Conservation (phyloP, 2,113 vertebrate genomes). For the Macquaria australasica region DNA sequence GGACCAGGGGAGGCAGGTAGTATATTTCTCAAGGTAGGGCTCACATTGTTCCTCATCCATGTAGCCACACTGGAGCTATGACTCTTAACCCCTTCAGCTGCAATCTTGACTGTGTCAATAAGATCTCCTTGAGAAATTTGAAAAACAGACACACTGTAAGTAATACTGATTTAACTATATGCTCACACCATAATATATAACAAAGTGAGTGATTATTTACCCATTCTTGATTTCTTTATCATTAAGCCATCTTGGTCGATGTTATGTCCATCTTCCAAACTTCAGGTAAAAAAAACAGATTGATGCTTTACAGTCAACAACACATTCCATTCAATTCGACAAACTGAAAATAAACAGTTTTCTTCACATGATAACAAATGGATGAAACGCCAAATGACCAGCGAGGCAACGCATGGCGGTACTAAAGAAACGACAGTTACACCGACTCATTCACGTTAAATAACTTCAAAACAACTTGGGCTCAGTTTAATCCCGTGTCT, state of each 20-base stretch:
- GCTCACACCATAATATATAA: rapidly evolving
- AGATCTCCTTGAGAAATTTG: constrained; percentile 75
- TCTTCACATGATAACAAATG: background rate
- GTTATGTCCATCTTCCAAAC: constrained; percentile 80
- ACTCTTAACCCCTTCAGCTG: constrained; percentile 83
- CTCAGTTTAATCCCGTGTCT: background rate
- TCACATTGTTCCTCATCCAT: constrained; percentile 83
- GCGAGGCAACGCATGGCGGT: background rate
- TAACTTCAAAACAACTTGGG: background rate
- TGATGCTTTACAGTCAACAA: background rate
- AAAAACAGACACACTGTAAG: background rate
- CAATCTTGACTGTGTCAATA: constrained; percentile 81
- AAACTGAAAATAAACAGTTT: background rate
- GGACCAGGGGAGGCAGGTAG: constrained; percentile 71
- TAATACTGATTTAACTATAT: background rate
- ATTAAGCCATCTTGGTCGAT: constrained; percentile 68
- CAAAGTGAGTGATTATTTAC: constrained; percentile 58
- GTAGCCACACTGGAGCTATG: constrained; percentile 79
- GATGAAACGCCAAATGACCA: background rate
- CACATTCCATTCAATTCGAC: background rate
- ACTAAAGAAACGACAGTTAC: rapidly evolving
- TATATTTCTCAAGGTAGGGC: constrained; percentile 75
- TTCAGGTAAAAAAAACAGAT: constrained; percentile 44
- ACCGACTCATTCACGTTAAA: background rate
- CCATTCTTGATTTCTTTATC: constrained; percentile 84